Percentiles rank a stretch among this genome's conserved stretches.
These are phyloP conservation scores for Lordiphosa fenestrarum DNA, from an alignment of 2,888 invertebrate species.

Conservation along the genomic window DNA sequence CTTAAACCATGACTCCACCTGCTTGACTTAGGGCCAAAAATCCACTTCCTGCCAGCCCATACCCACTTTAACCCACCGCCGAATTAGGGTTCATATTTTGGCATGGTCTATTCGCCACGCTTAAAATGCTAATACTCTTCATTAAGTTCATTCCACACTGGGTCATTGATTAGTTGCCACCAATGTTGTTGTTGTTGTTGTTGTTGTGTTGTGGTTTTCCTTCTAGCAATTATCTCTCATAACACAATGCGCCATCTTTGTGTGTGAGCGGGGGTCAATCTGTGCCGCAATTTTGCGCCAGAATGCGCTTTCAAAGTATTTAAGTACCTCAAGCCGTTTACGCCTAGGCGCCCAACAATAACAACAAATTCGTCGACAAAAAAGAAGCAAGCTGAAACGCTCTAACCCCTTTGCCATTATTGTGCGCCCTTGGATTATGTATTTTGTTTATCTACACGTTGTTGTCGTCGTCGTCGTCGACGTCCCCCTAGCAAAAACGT, in stretches of 20 bases:
- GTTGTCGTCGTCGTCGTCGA: constrained; percentile 31
- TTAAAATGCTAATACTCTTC: constrained; percentile 61
- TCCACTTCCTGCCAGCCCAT: no score
- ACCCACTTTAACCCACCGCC: no score
- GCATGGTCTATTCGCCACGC: constrained; percentile 25
- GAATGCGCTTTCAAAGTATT: constrained; percentile 68
- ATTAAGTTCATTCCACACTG: constrained; percentile 41
- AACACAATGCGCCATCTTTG: constrained; percentile 45
- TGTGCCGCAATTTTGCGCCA: constrained; percentile 68
- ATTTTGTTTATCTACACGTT: constrained; percentile 70
- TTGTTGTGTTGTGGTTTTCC: constrained; percentile 13
- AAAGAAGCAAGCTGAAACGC: constrained; percentile 30
- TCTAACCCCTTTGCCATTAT: constrained; percentile 57
- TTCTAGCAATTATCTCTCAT: constrained; percentile 68
- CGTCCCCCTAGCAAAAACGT: constrained; percentile 42
- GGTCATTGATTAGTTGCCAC: constrained; percentile 9
- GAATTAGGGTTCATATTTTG: constrained; percentile 1
- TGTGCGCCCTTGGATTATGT: constrained; percentile 64
- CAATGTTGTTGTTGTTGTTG: constrained; percentile 9
- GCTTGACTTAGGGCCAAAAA: no score
- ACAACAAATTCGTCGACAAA: constrained; percentile 36
- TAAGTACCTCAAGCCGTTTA: constrained; percentile 68
- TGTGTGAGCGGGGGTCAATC: constrained; percentile 57
- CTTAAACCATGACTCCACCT: no score
- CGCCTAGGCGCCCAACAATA: constrained; percentile 25